Conservation (phyloP, 2,113 vertebrate species). For the Sylvilagus bachmani region DNA sequence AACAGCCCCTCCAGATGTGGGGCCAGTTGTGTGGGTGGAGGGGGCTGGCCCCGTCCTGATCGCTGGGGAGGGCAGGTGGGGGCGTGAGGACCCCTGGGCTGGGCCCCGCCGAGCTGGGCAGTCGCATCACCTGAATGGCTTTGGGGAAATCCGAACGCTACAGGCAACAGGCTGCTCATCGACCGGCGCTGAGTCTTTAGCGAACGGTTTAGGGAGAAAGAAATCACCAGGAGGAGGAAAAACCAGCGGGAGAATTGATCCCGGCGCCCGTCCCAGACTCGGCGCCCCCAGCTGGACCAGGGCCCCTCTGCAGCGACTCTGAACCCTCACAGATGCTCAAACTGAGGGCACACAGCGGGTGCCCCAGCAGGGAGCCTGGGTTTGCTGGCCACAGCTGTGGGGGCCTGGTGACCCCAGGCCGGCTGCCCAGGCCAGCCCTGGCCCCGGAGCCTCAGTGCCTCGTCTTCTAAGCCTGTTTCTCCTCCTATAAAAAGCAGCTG, state of each 20-base stretch:
- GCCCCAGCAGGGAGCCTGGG: not conserved
- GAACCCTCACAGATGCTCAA: not conserved
- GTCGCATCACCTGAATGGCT: not conserved
- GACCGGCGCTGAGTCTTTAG: conserved; percentile 72
- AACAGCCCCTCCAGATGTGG: not conserved
- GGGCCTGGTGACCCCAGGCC: too few species aligned
- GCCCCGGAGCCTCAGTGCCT: too few species aligned
- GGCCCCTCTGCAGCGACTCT: not conserved
- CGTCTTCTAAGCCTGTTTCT: not conserved
- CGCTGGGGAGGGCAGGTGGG: not conserved
- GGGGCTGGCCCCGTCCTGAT: not conserved
- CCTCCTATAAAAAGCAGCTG: not conserved
- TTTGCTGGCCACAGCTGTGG: not conserved
- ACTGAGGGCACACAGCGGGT: not conserved
- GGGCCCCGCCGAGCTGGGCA: not conserved
- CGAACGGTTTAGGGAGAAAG: conserved; percentile 54
- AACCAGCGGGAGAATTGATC: conserved; percentile 1
- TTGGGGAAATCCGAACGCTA: not conserved
- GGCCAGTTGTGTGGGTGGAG: not conserved
- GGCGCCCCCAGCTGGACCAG: fast-evolving
- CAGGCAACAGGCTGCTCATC: conserved; percentile 70
- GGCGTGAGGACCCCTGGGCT: fast-evolving
- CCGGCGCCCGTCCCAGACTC: not conserved
- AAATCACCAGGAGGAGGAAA: not conserved
- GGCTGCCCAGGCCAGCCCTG: not conserved